phyloP scores from a whole-genome alignment of 2,797 vertebrate genomes.

The Hemibagrus guttatus region DNA sequence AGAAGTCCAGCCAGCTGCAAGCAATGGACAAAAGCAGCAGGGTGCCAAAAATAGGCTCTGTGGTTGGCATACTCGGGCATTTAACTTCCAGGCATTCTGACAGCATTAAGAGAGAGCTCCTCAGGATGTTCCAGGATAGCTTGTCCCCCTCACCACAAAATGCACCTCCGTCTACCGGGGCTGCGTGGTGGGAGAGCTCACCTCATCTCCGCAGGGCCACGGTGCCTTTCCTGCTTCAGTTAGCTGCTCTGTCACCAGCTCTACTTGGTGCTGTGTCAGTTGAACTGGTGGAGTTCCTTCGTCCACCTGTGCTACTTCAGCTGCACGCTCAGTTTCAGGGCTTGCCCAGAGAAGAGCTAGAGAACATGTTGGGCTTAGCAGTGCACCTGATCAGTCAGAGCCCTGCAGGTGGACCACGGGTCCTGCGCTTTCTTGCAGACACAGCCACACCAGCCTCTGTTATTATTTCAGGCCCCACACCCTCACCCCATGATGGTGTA shows the following conservation, averaged over 20 bases:
- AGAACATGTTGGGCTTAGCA: constrained; percentile 84
- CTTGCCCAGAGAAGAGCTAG: constrained; percentile 85
- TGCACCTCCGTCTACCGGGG: constrained; percentile 64
- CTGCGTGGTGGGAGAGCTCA: constrained; percentile 74
- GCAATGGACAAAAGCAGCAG: constrained; percentile 74
- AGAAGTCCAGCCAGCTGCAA: constrained; percentile 52
- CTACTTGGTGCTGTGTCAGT: constrained; percentile 84
- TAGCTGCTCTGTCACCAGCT: constrained; percentile 88
- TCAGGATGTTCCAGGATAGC: constrained; percentile 93
- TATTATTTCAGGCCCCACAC: constrained; percentile 86
- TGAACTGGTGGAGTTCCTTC: constrained; percentile 87
- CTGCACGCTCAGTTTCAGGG: constrained; percentile 84
- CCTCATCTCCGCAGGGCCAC: constrained; percentile 83
- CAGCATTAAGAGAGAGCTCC: constrained; percentile 90
- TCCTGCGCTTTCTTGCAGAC: constrained; percentile 87
- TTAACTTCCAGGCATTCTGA: constrained; percentile 86
- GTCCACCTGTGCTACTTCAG: constrained; percentile 83
- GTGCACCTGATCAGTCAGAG: constrained; percentile 93
- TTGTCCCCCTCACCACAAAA: constrained; percentile 72
- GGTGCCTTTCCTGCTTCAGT: constrained; percentile 89
- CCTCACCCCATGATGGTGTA: constrained; percentile 84
- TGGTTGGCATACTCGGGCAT: constrained; percentile 93
- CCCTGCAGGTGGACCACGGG: constrained; percentile 82
- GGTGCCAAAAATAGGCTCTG: constrained; percentile 91
- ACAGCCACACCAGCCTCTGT: constrained; percentile 90